Evolutionary conservation across 2,113 vertebrate species (phyloP).

Genomic region (Eonycteris spelaea): DNA sequence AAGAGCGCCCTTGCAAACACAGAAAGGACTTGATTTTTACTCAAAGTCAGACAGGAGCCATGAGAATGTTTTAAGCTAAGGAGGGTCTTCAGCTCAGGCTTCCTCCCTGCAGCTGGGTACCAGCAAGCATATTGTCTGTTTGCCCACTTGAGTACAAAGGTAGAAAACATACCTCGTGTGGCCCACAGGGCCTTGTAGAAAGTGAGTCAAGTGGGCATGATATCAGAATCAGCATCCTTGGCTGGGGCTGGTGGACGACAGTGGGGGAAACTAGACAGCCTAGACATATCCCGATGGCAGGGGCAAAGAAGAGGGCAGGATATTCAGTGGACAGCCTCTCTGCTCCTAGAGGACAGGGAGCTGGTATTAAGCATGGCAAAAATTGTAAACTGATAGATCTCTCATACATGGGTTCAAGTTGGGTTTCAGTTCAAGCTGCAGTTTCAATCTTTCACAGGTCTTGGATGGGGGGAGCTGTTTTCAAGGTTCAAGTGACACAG

Average conservation of each 20-base stretch:
- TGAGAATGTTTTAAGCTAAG: neutral
- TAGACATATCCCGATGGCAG: neutral
- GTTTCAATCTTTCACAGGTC: neutral
- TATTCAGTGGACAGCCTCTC: neutral
- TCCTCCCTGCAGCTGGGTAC: neutral
- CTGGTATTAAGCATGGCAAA: neutral
- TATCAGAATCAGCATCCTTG: neutral
- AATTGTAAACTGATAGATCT: neutral
- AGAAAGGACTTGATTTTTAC: neutral
- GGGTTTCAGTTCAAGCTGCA: neutral
- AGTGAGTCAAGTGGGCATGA: neutral
- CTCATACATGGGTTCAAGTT: neutral
- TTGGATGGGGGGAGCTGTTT: neutral
- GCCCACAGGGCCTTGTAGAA: neutral
- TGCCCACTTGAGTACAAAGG: neutral
- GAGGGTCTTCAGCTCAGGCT: neutral
- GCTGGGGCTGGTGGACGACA: neutral
- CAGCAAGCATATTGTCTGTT: neutral
- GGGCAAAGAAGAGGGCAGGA: neutral
- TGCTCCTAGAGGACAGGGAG: neutral
- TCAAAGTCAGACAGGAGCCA: neutral
- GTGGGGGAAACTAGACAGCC: neutral
- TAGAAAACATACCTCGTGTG: neutral
- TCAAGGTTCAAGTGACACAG: neutral
- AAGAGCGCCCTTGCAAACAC: neutral